Conservation (phyloP, 2,113 vertebrate species). For the Xyrauchen texanus region DNA sequence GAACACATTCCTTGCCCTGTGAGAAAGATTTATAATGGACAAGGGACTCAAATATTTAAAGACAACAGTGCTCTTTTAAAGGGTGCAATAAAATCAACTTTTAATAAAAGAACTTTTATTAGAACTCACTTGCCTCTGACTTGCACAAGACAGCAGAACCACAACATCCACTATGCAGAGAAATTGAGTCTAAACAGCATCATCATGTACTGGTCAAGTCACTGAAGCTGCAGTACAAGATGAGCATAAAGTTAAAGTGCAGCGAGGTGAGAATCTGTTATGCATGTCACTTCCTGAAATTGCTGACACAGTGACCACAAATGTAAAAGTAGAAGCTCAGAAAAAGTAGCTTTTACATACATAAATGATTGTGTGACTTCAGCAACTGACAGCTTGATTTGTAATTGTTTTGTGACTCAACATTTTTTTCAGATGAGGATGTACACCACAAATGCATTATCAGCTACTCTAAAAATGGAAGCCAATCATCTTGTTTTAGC, state of each 20-base stretch:
- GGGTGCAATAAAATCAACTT: neutral
- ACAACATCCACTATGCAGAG: constrained; percentile 2
- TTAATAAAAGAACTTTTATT: too few relatives aligned
- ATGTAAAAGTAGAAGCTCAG: too few relatives aligned
- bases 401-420: too few relatives aligned
- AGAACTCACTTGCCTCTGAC: constrained; percentile 32
- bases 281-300: neutral
- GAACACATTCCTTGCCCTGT: constrained; percentile 15
- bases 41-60: neutral
- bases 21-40: neutral
- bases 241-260: neutral
- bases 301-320: too few relatives aligned
- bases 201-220: neutral
- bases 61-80: too few relatives aligned
- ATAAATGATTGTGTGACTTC: too few relatives aligned
- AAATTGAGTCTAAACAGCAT: neutral
- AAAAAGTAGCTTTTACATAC: too few relatives aligned
- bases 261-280: neutral
- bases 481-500: too few relatives aligned
- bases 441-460: too few relatives aligned
- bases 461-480: too few relatives aligned
- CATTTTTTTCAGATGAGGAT: too few relatives aligned
- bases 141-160: neutral
- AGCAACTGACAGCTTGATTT: too few relatives aligned
- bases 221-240: neutral